These are phyloP conservation scores for Spodoptera littoralis DNA, from an alignment of 2,888 invertebrate genomes.

Conservation along the genomic window DNA sequence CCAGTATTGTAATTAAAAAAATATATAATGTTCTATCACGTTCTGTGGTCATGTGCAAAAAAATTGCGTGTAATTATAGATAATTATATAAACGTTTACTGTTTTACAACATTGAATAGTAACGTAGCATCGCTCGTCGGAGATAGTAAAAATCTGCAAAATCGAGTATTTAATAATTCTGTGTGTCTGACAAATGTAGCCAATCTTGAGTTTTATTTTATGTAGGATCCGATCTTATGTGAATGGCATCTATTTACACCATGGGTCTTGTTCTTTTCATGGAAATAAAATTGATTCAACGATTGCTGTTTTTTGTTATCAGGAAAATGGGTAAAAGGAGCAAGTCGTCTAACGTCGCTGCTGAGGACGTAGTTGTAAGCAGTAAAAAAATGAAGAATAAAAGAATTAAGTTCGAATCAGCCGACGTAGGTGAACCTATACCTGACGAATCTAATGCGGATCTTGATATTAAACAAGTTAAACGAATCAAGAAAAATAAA, in stretches of 20 bases:
- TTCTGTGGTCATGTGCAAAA: no score
- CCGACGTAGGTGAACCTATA: constrained; percentile 15
- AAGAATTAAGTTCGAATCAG: constrained; percentile 25
- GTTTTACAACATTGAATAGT: no score
- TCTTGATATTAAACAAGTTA: constrained; percentile 19
- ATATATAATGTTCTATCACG: constrained; percentile 10
- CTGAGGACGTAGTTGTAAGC: constrained; percentile 11
- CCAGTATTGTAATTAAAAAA: no score
- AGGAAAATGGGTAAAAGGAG: constrained; percentile 68
- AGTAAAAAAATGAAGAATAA: constrained; percentile 29
- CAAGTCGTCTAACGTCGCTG: constrained; percentile 22
- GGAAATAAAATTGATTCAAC: background rate
- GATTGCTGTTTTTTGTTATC: constrained; percentile 39
- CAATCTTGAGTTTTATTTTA: no score
- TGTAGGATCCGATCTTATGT: no score
- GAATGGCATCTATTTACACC: no score
- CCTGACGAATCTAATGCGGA: constrained; percentile 3
- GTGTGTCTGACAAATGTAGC: no score
- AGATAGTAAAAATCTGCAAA: no score
- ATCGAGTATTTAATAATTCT: no score
- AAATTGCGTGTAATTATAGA: no score
- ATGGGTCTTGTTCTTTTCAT: background rate
- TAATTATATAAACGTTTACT: no score
- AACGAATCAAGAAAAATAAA: constrained; percentile 45
- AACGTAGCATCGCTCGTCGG: no score